Evolutionary conservation across 2,797 vertebrate species (phyloP).

Genomic region (Chrosomus eos): DNA sequence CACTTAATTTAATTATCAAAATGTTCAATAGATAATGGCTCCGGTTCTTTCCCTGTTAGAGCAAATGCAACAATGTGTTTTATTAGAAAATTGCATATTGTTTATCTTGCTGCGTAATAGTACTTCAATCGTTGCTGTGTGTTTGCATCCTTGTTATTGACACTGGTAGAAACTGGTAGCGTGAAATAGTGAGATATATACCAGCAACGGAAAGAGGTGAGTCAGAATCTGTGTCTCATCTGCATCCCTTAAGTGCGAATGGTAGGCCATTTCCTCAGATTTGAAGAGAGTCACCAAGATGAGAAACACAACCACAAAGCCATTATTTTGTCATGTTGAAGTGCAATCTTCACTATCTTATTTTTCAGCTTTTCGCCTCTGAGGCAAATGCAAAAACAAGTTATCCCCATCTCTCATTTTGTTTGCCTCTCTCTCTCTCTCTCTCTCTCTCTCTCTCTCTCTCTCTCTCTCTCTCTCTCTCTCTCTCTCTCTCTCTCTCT

Average conservation of each 20-base stretch:
- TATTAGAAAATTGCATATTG: conserved; percentile 14
- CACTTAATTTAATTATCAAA: conserved; percentile 44
- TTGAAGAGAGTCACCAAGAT: conserved; percentile 18
- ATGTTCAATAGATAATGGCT: conserved; percentile 35
- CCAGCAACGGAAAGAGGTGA: conserved; percentile 5
- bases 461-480: background rate
- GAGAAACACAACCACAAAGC: conserved; percentile 26
- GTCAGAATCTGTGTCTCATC: conserved; percentile 42
- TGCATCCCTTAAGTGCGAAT: conserved; percentile 31
- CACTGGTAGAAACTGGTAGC: conserved; percentile 9
- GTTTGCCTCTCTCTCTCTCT: background rate
- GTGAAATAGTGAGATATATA: conserved; percentile 16
- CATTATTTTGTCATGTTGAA: conserved; percentile 38
- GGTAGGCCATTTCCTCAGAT: conserved; percentile 21
- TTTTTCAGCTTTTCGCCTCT: background rate
- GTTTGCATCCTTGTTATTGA: conserved; percentile 8
- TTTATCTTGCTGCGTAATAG: background rate
- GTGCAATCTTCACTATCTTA: conserved; percentile 14
- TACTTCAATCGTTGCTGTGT: conserved; percentile 2
- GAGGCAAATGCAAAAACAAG: conserved; percentile 13
- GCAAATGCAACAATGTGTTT: conserved; percentile 12
- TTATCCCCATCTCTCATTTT: background rate
- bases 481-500: background rate
- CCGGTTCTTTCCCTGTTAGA: conserved; percentile 9
- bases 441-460: conserved; percentile 7